These are phyloP conservation scores for Aurelia sp. DNA, from an alignment of 30 jellyfish, hydroid and myxozoan species.

Conservation along the genomic window DNA sequence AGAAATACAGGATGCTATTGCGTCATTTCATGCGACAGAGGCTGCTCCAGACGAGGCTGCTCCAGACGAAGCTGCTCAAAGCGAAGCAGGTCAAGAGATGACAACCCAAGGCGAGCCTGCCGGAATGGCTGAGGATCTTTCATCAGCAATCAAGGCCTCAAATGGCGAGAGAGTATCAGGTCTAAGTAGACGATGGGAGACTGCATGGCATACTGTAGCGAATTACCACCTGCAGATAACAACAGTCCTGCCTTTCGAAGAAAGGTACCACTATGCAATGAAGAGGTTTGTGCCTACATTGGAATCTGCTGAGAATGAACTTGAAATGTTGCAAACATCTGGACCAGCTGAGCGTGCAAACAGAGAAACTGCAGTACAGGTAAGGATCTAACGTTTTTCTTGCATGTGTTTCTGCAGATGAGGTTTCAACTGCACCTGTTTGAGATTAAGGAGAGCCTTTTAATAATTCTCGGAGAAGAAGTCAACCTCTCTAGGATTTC, in stretches of 20 bases:
- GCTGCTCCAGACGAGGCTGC: conserved; percentile 24
- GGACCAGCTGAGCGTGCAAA: conserved; percentile 14
- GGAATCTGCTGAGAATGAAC: conserved; percentile 63
- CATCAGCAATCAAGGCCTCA: not conserved
- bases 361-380: conserved; percentile 39
- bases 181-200: conserved; percentile 63
- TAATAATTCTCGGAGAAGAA: no score
- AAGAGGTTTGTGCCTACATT: conserved; percentile 67
- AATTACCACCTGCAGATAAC: conserved; percentile 80
- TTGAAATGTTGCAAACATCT: conserved; percentile 53
- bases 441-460: no score
- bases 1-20: conserved; percentile 65
- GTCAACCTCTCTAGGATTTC: no score
- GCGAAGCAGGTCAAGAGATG: no score
- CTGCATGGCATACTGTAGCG: conserved; percentile 56
- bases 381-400: not conserved
- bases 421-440: no score
- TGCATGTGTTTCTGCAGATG: no score
- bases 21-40: conserved; percentile 33
- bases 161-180: conserved; percentile 3
- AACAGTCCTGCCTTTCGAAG: conserved; percentile 86
- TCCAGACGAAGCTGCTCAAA: not conserved
- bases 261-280: conserved; percentile 76
- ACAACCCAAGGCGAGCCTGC: no score
- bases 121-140: not conserved